Evolutionary conservation across 2,113 vertebrate genomes (phyloP).

Genomic region (Psilopsiagon aurifrons): DNA sequence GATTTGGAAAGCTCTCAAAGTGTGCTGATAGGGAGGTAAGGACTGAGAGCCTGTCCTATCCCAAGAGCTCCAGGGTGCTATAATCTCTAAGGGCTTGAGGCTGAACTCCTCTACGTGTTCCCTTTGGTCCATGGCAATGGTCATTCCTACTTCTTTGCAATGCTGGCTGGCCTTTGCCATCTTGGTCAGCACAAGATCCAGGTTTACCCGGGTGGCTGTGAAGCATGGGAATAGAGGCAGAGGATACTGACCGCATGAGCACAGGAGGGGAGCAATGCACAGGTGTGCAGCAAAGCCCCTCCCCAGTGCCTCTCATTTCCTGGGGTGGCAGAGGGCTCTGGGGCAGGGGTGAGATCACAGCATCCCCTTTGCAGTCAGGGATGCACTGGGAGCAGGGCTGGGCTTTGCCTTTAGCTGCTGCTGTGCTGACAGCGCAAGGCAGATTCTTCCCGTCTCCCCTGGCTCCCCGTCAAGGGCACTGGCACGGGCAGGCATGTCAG

Average conservation of each 20-base stretch:
- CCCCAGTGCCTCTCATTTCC: neutral
- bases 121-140: constrained; percentile 62
- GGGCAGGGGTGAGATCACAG: neutral
- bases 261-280: neutral
- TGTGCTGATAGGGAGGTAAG: neutral
- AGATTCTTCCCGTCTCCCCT: neutral
- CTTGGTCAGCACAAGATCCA: constrained; percentile 73
- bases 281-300: neutral
- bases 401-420: neutral
- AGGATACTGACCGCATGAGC: neutral
- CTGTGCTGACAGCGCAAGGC: neutral
- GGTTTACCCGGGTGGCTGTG: constrained; percentile 70
- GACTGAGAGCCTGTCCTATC: neutral
- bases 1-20: neutral
- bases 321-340: neutral
- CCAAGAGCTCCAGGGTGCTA: neutral
- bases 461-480: neutral
- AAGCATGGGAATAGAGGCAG: neutral
- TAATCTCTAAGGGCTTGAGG: constrained; percentile 72
- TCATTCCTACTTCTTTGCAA: constrained; percentile 53
- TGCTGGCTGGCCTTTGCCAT: constrained; percentile 43
- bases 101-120: constrained; percentile 72
- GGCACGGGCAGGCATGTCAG: neutral
- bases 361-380: neutral
- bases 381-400: neutral